Conservation (phyloP, 2,888 invertebrate genomes). For the Tromatobia lineatoria region DNA sequence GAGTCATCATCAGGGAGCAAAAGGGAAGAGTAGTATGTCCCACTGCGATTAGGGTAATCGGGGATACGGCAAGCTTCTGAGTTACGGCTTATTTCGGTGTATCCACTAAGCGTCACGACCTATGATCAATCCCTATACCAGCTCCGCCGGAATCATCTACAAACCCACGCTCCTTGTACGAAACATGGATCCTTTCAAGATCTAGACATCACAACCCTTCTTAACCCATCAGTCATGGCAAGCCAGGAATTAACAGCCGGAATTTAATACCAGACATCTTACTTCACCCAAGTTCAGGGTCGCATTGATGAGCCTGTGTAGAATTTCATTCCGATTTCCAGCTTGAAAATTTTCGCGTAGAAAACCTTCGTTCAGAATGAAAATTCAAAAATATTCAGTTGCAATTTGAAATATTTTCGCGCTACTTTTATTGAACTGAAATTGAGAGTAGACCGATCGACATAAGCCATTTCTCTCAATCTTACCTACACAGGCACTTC, state of each 20-base stretch:
- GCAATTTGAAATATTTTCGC: no score
- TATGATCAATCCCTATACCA: conserved; percentile 43
- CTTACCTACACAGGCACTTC: no score
- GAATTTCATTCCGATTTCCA: no score
- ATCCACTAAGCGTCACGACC: conserved; percentile 53
- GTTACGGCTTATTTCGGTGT: conserved; percentile 64
- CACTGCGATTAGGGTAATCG: conserved; percentile 63
- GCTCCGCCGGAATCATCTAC: conserved; percentile 40
- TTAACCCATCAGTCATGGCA: conserved; percentile 39
- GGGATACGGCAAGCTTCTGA: conserved; percentile 46
- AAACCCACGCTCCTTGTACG: conserved; percentile 11
- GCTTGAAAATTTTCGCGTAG: no score
- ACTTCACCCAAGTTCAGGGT: no score
- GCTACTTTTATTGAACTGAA: no score
- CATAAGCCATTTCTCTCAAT: no score
- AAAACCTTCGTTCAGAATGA: no score
- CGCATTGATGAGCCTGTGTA: no score
- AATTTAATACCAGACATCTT: not conserved
- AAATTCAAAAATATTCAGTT: no score
- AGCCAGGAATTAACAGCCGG: not conserved
- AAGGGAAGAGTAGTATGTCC: conserved; percentile 22
- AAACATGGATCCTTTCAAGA: conserved; percentile 1
- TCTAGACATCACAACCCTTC: conserved; percentile 7
- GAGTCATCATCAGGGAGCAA: conserved; percentile 24
- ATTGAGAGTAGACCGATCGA: no score